Conservation (phyloP, 2,888 invertebrate genomes). For the Caradrina clavipalpis region DNA sequence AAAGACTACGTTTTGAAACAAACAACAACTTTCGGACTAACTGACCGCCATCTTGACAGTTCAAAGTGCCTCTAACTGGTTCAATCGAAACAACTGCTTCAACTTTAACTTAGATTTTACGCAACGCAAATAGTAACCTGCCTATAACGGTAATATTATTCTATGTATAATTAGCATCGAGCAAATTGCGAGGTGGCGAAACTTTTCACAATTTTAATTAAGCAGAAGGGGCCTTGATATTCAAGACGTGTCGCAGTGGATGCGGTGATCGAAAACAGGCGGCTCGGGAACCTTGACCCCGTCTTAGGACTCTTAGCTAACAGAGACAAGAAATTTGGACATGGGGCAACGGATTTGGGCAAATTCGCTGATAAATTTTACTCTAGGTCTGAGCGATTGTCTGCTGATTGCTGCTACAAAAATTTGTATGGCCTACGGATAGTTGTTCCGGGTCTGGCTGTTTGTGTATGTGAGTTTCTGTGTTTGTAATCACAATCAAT, state of each 20-base stretch:
- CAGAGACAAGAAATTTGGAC: constrained; percentile 19
- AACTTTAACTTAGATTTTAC: not conserved
- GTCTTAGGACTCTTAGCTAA: constrained; percentile 32
- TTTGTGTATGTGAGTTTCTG: no score
- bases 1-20: no score
- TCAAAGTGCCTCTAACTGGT: no score
- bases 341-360: not conserved
- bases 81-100: no score
- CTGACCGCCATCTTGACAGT: no score
- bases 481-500: no score
- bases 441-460: no score
- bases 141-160: not conserved
- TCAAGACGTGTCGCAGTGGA: constrained; percentile 26
- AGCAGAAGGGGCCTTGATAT: constrained; percentile 30
- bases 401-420: no score
- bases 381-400: no score
- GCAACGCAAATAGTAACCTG: not conserved
- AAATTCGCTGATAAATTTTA: constrained; percentile 16
- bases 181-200: constrained; percentile 28
- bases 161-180: constrained; percentile 27
- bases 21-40: no score
- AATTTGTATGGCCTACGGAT: no score
- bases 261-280: constrained; percentile 9
- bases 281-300: constrained; percentile 28
- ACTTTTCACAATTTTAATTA: constrained; percentile 29